Percentiles rank a stretch among this genome's conserved stretches.
Evolutionary conservation across 1,140 invertebrate species (phyloP).

Genomic region (Pygmarrhopalites habei): DNA sequence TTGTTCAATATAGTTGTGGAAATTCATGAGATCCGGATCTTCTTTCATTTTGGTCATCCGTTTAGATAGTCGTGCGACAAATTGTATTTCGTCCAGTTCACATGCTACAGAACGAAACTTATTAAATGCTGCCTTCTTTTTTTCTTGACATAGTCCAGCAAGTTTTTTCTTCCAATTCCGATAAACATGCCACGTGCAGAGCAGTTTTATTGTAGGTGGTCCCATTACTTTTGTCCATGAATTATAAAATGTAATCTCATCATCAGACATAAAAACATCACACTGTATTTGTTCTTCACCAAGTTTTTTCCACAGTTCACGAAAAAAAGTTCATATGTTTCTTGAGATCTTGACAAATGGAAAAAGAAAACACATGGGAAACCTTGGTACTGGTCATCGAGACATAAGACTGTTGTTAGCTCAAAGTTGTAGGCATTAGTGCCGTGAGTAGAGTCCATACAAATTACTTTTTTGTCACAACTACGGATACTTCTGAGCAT

Average conservation of each 20-base stretch:
- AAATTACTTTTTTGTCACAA: background rate
- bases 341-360: background rate
- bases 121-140: background rate
- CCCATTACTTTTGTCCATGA: background rate
- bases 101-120: background rate
- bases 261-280: background rate
- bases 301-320: background rate
- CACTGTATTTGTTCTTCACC: background rate
- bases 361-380: background rate
- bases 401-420: background rate
- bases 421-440: constrained; percentile 2
- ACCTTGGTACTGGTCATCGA: background rate
- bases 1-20: too few relatives aligned
- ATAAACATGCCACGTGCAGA: constrained; percentile 1
- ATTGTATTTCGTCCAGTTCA: background rate
- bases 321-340: background rate
- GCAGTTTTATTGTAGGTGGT: background rate
- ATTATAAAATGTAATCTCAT: constrained; percentile 3
- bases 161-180: background rate
- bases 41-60: background rate
- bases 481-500: background rate
- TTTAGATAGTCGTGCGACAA: background rate
- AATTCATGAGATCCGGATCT: too few relatives aligned
- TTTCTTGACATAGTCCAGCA: background rate
- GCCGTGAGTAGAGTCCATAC: background rate